Base-by-base conservation (phyloP, 2,888 invertebrate genomes). In the Euproctis similis region DNA sequence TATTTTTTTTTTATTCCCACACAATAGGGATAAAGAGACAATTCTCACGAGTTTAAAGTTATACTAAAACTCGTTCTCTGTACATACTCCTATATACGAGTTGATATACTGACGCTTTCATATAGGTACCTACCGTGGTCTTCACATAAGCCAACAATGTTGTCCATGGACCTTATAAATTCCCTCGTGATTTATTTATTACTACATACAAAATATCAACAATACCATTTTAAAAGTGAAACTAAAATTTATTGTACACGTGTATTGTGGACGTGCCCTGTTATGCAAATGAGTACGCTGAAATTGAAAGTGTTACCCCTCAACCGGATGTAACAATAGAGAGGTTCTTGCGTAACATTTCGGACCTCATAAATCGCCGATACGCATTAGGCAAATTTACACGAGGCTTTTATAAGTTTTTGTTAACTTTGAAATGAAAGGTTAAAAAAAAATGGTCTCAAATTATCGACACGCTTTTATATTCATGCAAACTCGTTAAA, bases 271-370 rank as follows among this genome's bases (percentile, higher is more conserved):
- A 29, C 46, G 47, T 50, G 58, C 69, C 76, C 76, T 67, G 67
- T 80, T 81, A 84, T 84, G 82, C 74, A 78, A 81, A 84, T 81
- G 50, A 71, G 63, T 81, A 72, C 72, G 47, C 75, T 82, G 81
- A 84, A 81, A 82, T 76, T 70, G 80, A 84, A 74, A 82, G 82
- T 77, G 67, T 60, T 58, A 40, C 50, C n/a, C n/a, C 46, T 33
- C 47, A 37, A 30, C 24, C 36, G n/a, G n/a, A n/a, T n/a, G n/a
- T 40, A 46, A 75, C 74, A 78, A 78, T 60, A 56, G 60, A 38
- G 39, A 46, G 41, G 46, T 51, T 42, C 56, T 76, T 74, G 63
- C 69, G 65, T 67, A 78, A 78, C 66, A 67, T 74, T 59, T 68
- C n/a, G n/a, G n/a, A n/a, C n/a, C n/a, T 61, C 77, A 78, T 78